A percentile compares a stretch with the other conserved stretches of the same genome.
These are phyloP conservation scores for Cydia pomonella DNA, from an alignment of 1,140 invertebrate species.

Conservation along the genomic window DNA sequence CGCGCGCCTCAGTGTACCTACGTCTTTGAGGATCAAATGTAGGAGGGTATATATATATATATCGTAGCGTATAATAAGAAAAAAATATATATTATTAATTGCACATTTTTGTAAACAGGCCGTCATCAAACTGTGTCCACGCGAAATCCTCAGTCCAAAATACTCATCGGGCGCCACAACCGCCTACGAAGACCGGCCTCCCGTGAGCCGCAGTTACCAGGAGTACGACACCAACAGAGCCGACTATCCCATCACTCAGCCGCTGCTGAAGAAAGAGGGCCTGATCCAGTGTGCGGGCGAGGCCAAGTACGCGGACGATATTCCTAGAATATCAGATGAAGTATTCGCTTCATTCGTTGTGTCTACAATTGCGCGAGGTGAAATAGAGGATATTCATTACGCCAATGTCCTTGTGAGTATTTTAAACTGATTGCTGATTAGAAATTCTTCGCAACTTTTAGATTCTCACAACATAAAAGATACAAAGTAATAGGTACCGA, in stretches of 20 bases:
- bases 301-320: slow-evolving; percentile 84
- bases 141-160: slow-evolving; percentile 39
- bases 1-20: too few relatives aligned
- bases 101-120: slow-evolving; percentile 43
- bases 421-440: background rate
- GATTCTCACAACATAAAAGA: too few relatives aligned
- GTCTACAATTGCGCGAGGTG: slow-evolving; percentile 78
- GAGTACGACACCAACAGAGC: slow-evolving; percentile 64
- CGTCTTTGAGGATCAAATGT: too few relatives aligned
- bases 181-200: slow-evolving; percentile 71
- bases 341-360: slow-evolving; percentile 84
- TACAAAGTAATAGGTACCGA: too few relatives aligned
- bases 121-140: slow-evolving; percentile 48
- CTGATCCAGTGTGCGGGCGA: slow-evolving; percentile 82
- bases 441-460: too few relatives aligned
- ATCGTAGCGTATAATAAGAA: too few relatives aligned
- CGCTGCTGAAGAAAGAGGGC: slow-evolving; percentile 83
- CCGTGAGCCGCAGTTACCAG: slow-evolving; percentile 74
- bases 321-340: slow-evolving; percentile 77
- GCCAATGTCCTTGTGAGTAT: slow-evolving; percentile 80
- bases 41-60: too few relatives aligned
- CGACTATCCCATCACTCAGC: slow-evolving; percentile 85
- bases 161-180: slow-evolving; percentile 47
- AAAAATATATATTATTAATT: too few relatives aligned
- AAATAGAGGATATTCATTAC: slow-evolving; percentile 81